Base-by-base conservation (phyloP, 2,888 invertebrate genomes). In the Noctua pronuba region DNA sequence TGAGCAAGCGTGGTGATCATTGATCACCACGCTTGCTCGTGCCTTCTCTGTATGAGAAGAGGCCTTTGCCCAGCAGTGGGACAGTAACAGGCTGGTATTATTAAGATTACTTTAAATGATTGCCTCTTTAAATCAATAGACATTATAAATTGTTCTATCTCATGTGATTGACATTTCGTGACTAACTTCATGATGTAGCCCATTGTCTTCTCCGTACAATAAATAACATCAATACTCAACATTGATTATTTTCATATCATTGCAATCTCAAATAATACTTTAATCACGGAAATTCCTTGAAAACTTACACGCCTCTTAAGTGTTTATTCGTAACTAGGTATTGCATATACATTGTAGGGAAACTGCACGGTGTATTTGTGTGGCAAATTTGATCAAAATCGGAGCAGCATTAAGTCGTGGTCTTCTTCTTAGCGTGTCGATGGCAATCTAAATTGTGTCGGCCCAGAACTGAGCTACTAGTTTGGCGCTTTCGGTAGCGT, bases 121-220 rank as follows among this genome's bases (percentile, higher is more conserved):
- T 21, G 16, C 18, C 2, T 62, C 35, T 64, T 35, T 31, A 21
- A 13, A 49, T 31, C 21, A 62, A 52, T 41, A 49, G 0, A 13
- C 35, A 24, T 16, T 28, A 69, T 73, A 46, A 68, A 60, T 77
- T 1, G 21, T 4, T 6, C 18, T 16, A 24, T 4, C 16, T 21
- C 8, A 21, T 49, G 52, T 80, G 58, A 75, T 65, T 69, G 76
- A 75, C 21, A 46, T 75, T 75, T 82, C 82, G 64, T 81, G 80
- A 80, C 52, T 31, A 75, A 58, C 55, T 44, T 52, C 24, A 28
- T 49, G 76, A 65, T 44, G 1, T 2, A 24, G 35, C 13, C 41
- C 21, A 69, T 75, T 75, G 65, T 65, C 28, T 65, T 28, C 13
- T 35, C 13, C 35, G 18, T 5, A 44, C 28, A 75, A 68, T 75